Conservation (phyloP, 2,888 invertebrate genomes). For the Agrypnus murinus region DNA sequence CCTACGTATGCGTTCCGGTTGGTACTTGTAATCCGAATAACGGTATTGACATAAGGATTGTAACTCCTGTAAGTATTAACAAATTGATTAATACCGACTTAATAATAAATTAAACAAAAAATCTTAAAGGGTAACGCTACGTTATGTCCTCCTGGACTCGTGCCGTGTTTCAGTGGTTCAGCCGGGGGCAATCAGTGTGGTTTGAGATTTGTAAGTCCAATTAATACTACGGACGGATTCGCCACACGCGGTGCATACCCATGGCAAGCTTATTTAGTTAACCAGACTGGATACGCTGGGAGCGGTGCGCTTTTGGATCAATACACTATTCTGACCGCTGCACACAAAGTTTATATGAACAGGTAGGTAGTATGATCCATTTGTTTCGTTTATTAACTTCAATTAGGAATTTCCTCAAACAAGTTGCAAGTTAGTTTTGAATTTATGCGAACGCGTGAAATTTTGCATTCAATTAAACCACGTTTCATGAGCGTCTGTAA, state of each 20-base stretch:
- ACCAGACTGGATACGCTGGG: conserved; percentile 75
- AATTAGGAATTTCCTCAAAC: no score
- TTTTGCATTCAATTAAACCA: no score
- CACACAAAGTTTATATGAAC: conserved; percentile 79
- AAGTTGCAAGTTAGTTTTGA: no score
- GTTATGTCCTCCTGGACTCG: conserved; percentile 61
- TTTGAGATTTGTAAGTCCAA: conserved; percentile 68
- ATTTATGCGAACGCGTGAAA: no score
- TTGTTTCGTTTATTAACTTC: no score
- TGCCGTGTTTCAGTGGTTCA: conserved; percentile 61
- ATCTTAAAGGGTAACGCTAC: conserved; percentile 28
- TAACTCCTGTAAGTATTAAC: conserved; percentile 58
- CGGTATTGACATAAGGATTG: conserved; percentile 63
- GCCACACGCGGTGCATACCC: conserved; percentile 82
- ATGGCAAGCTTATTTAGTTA: conserved; percentile 77
- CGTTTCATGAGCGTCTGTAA: no score
- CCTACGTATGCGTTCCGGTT: conserved; percentile 61
- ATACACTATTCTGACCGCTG: conserved; percentile 82
- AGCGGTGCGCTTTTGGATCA: conserved; percentile 82
- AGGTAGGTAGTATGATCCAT: no score
- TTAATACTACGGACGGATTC: conserved; percentile 71
- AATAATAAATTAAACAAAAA: no score
- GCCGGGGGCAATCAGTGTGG: conserved; percentile 69
- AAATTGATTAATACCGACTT: no score
- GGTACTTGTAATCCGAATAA: conserved; percentile 60